A percentile compares a stretch with the other conserved stretches of the same genome.
Conservation (phyloP, 2,797 vertebrate genomes). For the Tapera naevia region DNA sequence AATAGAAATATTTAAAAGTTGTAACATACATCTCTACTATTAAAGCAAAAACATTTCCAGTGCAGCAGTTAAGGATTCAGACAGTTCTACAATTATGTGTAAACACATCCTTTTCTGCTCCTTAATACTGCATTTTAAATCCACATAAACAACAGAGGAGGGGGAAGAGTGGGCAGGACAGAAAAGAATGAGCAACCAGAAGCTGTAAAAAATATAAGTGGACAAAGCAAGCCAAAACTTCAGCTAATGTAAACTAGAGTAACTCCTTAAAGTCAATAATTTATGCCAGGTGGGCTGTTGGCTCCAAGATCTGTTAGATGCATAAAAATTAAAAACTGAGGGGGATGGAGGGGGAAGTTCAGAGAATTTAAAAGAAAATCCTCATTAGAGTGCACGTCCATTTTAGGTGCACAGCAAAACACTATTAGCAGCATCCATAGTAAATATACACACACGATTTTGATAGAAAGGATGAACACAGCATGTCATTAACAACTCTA, state of each 20-base stretch:
- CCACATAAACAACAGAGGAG: slow-evolving; percentile 39
- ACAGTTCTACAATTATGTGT: not conserved
- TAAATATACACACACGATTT: not conserved
- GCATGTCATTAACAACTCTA: not conserved
- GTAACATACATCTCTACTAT: not conserved
- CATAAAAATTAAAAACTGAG: not conserved
- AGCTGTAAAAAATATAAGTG: slow-evolving; percentile 9
- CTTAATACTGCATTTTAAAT: not conserved
- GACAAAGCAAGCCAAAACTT: not conserved
- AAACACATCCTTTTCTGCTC: not conserved
- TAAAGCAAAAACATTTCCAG: not conserved
- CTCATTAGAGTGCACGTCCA: not conserved
- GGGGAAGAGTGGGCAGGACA: not conserved
- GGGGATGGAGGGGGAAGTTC: not conserved
- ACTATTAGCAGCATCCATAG: not conserved
- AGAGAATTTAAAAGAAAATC: not conserved
- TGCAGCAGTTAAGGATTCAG: not conserved
- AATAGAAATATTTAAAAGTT: not conserved
- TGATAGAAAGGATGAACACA: not conserved
- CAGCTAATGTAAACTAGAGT: not conserved
- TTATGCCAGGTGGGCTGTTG: not conserved
- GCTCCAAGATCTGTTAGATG: not conserved
- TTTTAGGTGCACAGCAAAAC: not conserved
- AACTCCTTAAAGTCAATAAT: not conserved
- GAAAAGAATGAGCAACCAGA: slow-evolving; percentile 27